Evolutionary conservation across 2,797 vertebrate species (phyloP), one percentile per base, ranked within the genome.

Genomic region (Schizothorax lantsangensis): DNA sequence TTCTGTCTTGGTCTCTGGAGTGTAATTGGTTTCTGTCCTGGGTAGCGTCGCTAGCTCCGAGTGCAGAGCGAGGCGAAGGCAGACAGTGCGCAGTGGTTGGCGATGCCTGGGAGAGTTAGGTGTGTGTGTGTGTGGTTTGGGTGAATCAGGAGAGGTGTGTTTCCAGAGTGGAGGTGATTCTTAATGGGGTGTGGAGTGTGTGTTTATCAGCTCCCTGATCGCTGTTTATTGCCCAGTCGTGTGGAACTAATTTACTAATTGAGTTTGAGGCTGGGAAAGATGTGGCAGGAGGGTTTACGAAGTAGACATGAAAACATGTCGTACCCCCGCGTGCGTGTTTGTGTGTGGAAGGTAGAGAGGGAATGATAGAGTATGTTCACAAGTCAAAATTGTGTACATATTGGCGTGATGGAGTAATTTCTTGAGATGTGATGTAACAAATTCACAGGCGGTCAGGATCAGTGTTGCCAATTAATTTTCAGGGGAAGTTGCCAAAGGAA

Each of bases 161-260:
- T 84, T 81, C 86, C 87, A 92, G 91, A 88, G 88, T 87, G 85
- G 88, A 89, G 90, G 88, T 90, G 89, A 89, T 89, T 93, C 92
- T 92, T 95, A 95, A 95, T 95, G 92, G 93, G 92, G 92, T 94
- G 93, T 93, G 91, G 85, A 92, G 92, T 91, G 92, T 93, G 92
- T 95, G 93, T 95, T 95, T 95, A 95, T 91, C 90, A 78, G 88
- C 92, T 95, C 94, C 93, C 94, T 89, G 88, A 94, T 94, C 87
- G 90, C 92, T 95, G 93, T 95, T 95, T 96, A 95, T 94, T 93
- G 92, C 92, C 93, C 93, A 94, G 94, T 92, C 94, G 92, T 92
- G 93, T 94, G 94, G 94, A 95, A 95, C 95, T 95, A 94, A 96
- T 96, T 95, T 95, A 94, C 94, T 95, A 95, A 95, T 96, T 95